Evolutionary conservation across 1,140 invertebrate species (phyloP).

Genomic region (Mesaphorura yosii): DNA sequence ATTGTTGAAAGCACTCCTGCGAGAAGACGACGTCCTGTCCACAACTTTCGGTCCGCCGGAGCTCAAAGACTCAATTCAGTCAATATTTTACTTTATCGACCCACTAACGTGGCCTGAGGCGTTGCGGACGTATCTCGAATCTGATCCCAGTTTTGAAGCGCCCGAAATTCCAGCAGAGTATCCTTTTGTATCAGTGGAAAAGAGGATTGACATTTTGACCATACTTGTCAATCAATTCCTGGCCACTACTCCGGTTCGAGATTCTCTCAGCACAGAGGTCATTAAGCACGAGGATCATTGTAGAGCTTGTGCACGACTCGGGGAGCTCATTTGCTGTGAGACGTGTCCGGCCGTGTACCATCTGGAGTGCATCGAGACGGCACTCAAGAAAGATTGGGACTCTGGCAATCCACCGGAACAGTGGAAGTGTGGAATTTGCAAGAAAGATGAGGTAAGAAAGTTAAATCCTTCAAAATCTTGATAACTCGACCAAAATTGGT

Average conservation of each 20-base stretch:
- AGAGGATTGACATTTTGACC: slow-evolving; percentile 73
- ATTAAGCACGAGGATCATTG: slow-evolving; percentile 45
- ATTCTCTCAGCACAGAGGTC: slow-evolving; percentile 88
- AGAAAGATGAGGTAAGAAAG: slow-evolving; percentile 63
- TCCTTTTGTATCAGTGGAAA: slow-evolving; percentile 70
- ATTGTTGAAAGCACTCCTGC: slow-evolving; percentile 70
- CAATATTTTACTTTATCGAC: slow-evolving; percentile 82
- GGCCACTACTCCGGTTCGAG: slow-evolving; percentile 80
- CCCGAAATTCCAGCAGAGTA: slow-evolving; percentile 56
- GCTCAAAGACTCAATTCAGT: slow-evolving; percentile 91
- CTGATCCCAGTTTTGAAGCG: slow-evolving; percentile 43
- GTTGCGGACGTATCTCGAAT: slow-evolving; percentile 74
- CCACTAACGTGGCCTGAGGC: slow-evolving; percentile 89
- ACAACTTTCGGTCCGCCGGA: slow-evolving; percentile 91
- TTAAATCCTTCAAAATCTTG: not conserved
- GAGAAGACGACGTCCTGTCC: slow-evolving; percentile 89
- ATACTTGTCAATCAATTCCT: slow-evolving; percentile 89
- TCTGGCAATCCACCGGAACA: slow-evolving; percentile 92
- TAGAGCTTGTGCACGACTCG: slow-evolving; percentile 81
- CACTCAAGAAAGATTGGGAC: slow-evolving; percentile 53
- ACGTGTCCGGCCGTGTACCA: slow-evolving; percentile 94
- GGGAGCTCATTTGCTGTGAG: slow-evolving; percentile 91
- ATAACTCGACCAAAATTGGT: not conserved
- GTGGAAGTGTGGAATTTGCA: slow-evolving; percentile 89
- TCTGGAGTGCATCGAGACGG: slow-evolving; percentile 87